A percentile compares a stretch with the other conserved stretches of the same genome.
These are phyloP conservation scores for Micromys minutus DNA, from an alignment of 2,113 vertebrate genomes.

Conservation along the genomic window DNA sequence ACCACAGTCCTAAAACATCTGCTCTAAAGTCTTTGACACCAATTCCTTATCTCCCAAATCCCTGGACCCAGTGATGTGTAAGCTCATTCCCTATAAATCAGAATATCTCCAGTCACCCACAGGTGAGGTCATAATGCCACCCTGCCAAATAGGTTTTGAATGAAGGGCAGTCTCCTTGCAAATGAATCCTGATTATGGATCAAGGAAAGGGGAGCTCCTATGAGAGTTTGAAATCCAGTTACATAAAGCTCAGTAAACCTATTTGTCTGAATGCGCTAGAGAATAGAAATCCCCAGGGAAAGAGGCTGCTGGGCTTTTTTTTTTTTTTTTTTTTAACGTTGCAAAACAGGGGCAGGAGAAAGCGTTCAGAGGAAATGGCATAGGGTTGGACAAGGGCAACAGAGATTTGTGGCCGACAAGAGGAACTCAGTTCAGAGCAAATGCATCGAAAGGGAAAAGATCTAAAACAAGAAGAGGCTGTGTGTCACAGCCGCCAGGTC, in stretches of 20 bases:
- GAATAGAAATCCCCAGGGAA: neutral
- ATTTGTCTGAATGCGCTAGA: neutral
- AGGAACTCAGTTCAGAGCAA: neutral
- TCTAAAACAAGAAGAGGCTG: neutral
- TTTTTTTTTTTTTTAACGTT: neutral
- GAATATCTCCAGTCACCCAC: neutral
- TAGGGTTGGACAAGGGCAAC: neutral
- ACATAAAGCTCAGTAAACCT: neutral
- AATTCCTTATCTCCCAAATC: neutral
- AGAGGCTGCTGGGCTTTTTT: neutral
- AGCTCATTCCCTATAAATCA: neutral
- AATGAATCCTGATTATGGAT: neutral
- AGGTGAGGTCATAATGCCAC: neutral
- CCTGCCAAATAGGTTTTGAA: neutral
- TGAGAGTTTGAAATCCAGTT: neutral
- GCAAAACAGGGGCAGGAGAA: neutral
- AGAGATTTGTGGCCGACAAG: neutral
- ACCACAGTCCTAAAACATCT: neutral
- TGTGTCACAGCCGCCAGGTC: too few relatives aligned
- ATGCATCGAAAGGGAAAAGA: neutral
- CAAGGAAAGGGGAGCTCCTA: neutral
- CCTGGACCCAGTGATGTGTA: neutral
- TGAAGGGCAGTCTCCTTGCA: neutral
- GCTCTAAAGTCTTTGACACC: neutral
- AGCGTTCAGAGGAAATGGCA: neutral